phyloP scores from a whole-genome alignment of 2,113 vertebrate genomes.

The Suncus etruscus region DNA sequence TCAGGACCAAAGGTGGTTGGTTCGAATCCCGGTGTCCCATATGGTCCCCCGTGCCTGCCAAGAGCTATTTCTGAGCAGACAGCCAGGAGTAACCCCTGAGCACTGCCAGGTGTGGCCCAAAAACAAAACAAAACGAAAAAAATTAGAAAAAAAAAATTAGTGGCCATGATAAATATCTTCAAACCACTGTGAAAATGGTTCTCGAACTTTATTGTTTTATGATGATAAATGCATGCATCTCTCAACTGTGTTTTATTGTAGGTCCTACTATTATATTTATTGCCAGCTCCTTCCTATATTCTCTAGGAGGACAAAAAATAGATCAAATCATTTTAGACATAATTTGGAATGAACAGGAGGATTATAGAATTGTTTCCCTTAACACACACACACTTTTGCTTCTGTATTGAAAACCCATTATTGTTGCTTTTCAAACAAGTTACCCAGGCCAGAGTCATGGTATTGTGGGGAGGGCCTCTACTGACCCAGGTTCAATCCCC shows the following conservation, averaged over 20 bases:
- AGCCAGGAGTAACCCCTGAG: no score
- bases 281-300: neutral
- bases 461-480: no score
- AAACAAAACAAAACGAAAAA: no score
- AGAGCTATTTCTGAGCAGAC: no score
- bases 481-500: no score
- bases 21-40: no score
- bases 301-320: neutral
- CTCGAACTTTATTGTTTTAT: neutral
- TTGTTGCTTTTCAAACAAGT: constrained; percentile 7
- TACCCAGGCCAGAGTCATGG: neutral
- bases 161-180: neutral
- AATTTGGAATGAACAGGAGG: constrained; percentile 26
- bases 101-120: no score
- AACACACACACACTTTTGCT: neutral
- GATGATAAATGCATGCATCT: neutral
- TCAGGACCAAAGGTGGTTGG: no score
- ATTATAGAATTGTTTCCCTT: neutral
- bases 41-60: no score
- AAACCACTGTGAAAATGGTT: neutral
- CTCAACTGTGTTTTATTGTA: constrained; percentile 11
- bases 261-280: neutral
- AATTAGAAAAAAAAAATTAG: neutral
- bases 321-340: constrained; percentile 22
- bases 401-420: constrained; percentile 38